Evolutionary conservation across 1,140 invertebrate species (phyloP).

Genomic region (Chionoecetes opilio): DNA sequence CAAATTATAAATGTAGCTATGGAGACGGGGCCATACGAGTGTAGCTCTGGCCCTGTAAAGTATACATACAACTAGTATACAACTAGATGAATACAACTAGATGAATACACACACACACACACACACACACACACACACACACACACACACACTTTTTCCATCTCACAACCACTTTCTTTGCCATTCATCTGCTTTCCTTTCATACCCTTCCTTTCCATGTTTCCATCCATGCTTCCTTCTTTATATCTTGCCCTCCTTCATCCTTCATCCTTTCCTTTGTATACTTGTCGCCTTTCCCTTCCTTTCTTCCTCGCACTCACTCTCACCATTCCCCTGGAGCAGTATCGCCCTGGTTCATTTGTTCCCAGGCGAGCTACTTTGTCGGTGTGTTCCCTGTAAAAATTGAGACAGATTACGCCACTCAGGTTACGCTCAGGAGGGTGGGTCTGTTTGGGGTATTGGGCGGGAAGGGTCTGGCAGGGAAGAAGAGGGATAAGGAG

Average conservation of each 20-base stretch:
- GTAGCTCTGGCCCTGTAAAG: too few relatives aligned
- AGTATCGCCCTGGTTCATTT: conserved; percentile 7
- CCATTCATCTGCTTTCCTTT: neutral
- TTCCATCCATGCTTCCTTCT: neutral
- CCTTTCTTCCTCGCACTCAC: neutral
- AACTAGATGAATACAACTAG: too few relatives aligned
- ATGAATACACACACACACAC: too few relatives aligned
- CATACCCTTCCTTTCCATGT: neutral
- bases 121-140: too few relatives aligned
- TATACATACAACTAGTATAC: too few relatives aligned
- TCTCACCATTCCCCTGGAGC: neutral
- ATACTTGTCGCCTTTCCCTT: neutral
- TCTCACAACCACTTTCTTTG: neutral
- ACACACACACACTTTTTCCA: too few relatives aligned
- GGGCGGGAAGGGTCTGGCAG: neutral
- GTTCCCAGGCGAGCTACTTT: neutral
- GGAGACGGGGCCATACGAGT: too few relatives aligned
- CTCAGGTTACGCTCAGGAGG: neutral
- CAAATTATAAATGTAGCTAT: too few relatives aligned
- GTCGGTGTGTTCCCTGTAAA: conserved; percentile 17
- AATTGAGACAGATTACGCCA: conserved; percentile 28
- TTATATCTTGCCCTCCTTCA: neutral
- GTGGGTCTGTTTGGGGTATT: neutral
- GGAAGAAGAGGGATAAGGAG: neutral
- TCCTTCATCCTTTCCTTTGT: conserved; percentile 1